A percentile compares a stretch with the other conserved stretches of the same genome.
phyloP scores from a whole-genome alignment of 2,797 vertebrate genomes.

The Bradypus variegatus region DNA sequence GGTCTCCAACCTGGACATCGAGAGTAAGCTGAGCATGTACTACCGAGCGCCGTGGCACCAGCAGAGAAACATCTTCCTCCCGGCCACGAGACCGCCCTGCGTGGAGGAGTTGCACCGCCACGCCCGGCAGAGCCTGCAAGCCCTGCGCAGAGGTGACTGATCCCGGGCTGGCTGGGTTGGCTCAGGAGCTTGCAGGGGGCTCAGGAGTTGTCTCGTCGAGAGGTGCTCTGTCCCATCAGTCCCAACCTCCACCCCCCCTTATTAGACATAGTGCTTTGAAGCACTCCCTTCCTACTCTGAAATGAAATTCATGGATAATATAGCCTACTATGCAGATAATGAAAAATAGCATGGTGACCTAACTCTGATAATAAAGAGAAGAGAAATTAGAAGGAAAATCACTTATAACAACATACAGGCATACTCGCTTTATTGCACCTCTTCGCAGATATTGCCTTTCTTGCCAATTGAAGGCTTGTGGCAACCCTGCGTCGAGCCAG shows the following conservation, averaged over 20 bases:
- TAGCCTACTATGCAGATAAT: background rate
- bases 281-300: background rate
- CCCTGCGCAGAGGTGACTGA: conserved; percentile 82
- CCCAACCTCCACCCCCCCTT: too few species aligned
- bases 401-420: background rate
- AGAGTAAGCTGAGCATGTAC: conserved; percentile 90
- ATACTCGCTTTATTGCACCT: too few species aligned
- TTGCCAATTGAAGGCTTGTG: too few species aligned
- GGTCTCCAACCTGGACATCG: conserved; percentile 92
- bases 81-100: conserved; percentile 85
- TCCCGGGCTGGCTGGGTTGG: background rate
- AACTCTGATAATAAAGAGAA: conserved; percentile 11
- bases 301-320: background rate
- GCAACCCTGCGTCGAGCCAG: too few species aligned
- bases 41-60: conserved; percentile 89
- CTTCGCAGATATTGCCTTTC: too few species aligned
- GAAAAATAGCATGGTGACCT: background rate
- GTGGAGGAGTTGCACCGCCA: conserved; percentile 90
- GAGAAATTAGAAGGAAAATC: conserved; percentile 10
- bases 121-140: conserved; percentile 84
- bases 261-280: background rate
- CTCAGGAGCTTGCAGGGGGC: background rate
- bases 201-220: background rate
- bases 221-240: background rate
- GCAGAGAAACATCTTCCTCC: conserved; percentile 89